Base-by-base conservation (phyloP, 2,113 vertebrate genomes). In the Cardinalis cardinalis region DNA sequence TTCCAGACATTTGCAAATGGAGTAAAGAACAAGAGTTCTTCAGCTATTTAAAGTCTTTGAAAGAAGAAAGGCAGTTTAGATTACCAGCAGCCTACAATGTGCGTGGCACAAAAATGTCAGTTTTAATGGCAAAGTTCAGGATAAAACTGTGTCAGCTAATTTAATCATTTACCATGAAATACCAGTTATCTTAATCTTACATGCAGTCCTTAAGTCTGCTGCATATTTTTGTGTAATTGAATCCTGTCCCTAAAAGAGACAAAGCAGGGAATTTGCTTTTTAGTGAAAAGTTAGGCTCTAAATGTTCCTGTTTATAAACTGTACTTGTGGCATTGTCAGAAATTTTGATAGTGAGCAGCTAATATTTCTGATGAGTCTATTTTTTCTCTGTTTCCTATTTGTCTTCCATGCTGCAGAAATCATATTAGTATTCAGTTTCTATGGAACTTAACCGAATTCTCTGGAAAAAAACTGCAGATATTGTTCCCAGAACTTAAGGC, bases 121-220 rank as follows among this genome's bases (percentile, higher is more conserved):
- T 88, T 84, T 95, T 87, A 56, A 94, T 94, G 94, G 95, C 96
- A 96, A 97, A 96, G 96, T 97, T 97, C 97, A 97, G 90, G 80
- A 91, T 87, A 92, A 95, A 93, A 96, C 93, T 82, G 93, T 95
- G 95, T 93, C 96, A 88, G 94, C 94, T 97, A 97, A 97, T 97
- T 95, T 95, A 97, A 97, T 97, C 94, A 97, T 95, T 97, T 96
- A 94, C 93, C 95, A 93, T 93, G 91, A 94, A 97, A 96, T 94
- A 95, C 81, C 94, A 94, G 93, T 97, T 95, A 95, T 96, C 94
- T 96, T 96, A 92, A 96, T 97, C 93, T 94, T 89, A 94, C 36
- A 88, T 61, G 79, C 93, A 95, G 90, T 91, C 90, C 89, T 95
- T 89, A 91, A 90, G 64, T 89, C 75, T 51, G 83, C 93, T 68